Base-by-base conservation (phyloP, 2,888 invertebrate species). In the Cyrtodaria siliqua region DNA sequence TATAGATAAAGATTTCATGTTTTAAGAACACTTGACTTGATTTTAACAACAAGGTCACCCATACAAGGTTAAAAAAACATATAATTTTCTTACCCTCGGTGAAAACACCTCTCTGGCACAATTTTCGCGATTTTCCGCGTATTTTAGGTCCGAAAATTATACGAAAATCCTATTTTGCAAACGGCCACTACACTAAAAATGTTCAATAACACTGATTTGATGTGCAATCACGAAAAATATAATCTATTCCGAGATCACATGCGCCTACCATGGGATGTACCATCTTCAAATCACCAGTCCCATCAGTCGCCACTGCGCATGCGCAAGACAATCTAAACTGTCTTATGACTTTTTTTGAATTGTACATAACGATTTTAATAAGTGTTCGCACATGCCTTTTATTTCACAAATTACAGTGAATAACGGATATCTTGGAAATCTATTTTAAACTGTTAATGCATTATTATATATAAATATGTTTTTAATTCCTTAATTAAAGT, bases 21-120 rank as follows among this genome's bases (percentile, higher is more conserved):
- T 76, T 70, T 66, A 62, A 18, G 76, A 76, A 76, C 76, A 76
- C 76, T 76, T 76, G 71, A 76, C 66, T 59, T 49, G 16, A 67
- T 8, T 33, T n/a, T 33, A 33, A 8, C 12, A 33, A 33, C 33
- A 33, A 33, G 33, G 33, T 33, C 53, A 52, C 24, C 6, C 18
- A 40, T 27, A 40, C 18, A 23, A 40, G 33, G 42, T 33, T 52
- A 42, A 57, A 38, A 44, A 20, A 44, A 49, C 47, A 44, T 27
- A 69, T 24, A 29, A 42, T 20, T 44, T 61, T 61, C 55, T 60
- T 60, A 53, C 60, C 53, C 18, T 29, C 53, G 49, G 53, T 60
- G 38, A 52, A 61, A 49, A 42, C 20, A 60, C 40, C 42, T 47
- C 44, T 20, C 40, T 61, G 55, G 53, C 44, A 33, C 6, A n/a